phyloP scores from a whole-genome alignment of 2,113 vertebrate genomes.

The Oreochromis tanganicae region DNA sequence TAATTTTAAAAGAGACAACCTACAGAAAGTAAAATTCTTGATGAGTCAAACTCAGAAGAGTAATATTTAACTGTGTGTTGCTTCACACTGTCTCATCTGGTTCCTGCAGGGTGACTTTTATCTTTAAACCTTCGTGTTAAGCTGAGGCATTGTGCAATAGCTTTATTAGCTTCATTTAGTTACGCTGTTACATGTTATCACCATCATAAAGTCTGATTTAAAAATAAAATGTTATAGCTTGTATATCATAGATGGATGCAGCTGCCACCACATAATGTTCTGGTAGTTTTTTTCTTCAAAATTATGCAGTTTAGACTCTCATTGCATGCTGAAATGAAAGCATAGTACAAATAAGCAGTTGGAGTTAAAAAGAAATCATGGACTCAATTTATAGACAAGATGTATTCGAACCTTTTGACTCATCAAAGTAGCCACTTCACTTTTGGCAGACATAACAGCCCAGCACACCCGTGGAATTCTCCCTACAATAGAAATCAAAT shows the following conservation, averaged over 20 bases:
- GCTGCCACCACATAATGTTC: not conserved
- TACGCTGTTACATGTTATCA: not conserved
- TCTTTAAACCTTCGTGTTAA: not conserved
- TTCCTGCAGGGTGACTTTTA: not conserved
- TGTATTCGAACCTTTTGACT: too few species aligned
- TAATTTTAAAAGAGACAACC: not conserved
- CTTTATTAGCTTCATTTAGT: not conserved
- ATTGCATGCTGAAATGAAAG: too few species aligned
- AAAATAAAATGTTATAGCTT: not conserved
- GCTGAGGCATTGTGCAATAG: not conserved
- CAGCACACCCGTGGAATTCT: too few species aligned
- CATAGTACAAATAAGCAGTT: too few species aligned
- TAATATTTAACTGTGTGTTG: not conserved
- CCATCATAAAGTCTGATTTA: not conserved
- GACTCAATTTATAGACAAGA: too few species aligned
- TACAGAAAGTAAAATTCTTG: not conserved
- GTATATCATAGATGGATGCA: not conserved
- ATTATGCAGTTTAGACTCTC: too few species aligned
- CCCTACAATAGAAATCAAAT: too few species aligned
- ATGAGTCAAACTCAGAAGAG: not conserved
- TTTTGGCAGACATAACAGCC: too few species aligned
- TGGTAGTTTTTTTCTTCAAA: too few species aligned
- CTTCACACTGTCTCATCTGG: accelerated
- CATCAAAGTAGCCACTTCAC: too few species aligned
- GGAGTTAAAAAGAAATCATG: too few species aligned